Conservation (phyloP, 2,797 vertebrate genomes). For the Periparus ater region DNA sequence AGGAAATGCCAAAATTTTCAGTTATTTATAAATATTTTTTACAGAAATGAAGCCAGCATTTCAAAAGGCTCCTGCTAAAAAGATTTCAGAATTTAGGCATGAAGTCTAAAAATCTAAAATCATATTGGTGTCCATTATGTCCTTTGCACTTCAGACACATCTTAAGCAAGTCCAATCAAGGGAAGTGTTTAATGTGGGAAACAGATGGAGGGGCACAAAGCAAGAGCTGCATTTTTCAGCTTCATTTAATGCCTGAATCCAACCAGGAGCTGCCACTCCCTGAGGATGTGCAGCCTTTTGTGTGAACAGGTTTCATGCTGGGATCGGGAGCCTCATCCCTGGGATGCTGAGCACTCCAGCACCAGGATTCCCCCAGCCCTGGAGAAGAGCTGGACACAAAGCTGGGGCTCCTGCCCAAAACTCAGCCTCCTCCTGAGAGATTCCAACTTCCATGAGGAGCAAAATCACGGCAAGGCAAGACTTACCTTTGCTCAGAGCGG, state of each 20-base stretch:
- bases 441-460: not conserved
- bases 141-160: not conserved
- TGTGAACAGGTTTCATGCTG: not conserved
- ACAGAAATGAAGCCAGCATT: not conserved
- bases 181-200: not conserved
- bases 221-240: not conserved
- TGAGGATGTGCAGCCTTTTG: not conserved
- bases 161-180: not conserved
- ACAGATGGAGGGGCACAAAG: not conserved
- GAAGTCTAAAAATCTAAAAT: not conserved
- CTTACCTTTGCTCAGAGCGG: not conserved
- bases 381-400: not conserved
- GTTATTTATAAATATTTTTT: not conserved
- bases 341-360: fast-evolving
- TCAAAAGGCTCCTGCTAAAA: not conserved
- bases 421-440: not conserved
- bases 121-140: not conserved
- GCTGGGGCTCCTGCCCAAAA: not conserved
- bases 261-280: not conserved
- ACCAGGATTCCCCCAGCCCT: not conserved
- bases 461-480: not conserved
- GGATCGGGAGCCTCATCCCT: not conserved
- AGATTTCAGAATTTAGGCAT: not conserved
- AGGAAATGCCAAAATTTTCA: not conserved
- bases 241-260: not conserved